Conservation (phyloP, 2,113 vertebrate genomes). For the Phasianus colchicus region DNA sequence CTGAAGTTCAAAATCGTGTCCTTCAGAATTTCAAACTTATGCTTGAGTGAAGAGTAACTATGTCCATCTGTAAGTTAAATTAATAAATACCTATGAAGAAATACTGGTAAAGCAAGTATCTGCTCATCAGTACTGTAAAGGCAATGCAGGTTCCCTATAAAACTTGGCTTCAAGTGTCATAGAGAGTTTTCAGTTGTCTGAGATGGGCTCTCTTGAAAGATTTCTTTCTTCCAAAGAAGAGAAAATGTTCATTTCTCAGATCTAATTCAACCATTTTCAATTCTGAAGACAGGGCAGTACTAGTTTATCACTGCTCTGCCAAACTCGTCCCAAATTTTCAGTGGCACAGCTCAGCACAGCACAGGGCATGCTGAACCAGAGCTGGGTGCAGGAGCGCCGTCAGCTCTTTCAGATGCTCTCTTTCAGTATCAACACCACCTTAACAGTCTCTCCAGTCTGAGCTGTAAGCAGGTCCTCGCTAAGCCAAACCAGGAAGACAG, state of each 20-base stretch:
- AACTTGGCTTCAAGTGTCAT: not conserved
- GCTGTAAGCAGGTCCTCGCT: not conserved
- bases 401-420: not conserved
- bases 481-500: not conserved
- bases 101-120: not conserved
- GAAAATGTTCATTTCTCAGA: not conserved
- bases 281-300: not conserved
- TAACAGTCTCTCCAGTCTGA: not conserved
- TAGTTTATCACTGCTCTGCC: not conserved
- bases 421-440: not conserved
- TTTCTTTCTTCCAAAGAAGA: not conserved
- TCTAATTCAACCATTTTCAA: not conserved
- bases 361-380: not conserved
- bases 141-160: not conserved
- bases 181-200: not conserved
- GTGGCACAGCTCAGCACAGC: fast-evolving
- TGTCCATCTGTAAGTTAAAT: not conserved
- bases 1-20: not conserved
- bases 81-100: not conserved
- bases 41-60: not conserved
- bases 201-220: not conserved
- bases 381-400: fast-evolving
- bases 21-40: not conserved
- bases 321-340: not conserved
- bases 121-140: not conserved